Conservation (phyloP, 2,888 invertebrate genomes). For the Oligia strigilis region DNA sequence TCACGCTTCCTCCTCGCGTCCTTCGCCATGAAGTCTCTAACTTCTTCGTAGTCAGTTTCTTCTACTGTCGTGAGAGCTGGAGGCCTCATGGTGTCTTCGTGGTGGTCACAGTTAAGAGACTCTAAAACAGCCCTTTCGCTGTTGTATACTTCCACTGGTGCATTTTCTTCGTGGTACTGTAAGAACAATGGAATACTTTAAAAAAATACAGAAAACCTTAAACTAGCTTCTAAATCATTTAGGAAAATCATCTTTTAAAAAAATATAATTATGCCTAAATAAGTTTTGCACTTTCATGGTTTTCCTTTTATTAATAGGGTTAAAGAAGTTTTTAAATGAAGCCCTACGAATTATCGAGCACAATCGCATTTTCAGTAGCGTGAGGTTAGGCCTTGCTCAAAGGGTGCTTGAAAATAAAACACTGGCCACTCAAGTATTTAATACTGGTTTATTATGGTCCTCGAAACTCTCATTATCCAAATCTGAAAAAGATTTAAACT, state of each 20-base stretch:
- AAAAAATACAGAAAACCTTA: neutral
- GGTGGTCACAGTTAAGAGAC: slow-evolving; percentile 85
- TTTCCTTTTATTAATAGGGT: neutral
- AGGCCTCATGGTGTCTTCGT: slow-evolving; percentile 74
- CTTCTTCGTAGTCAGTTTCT: slow-evolving; percentile 82
- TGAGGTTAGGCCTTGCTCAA: slow-evolving; percentile 16
- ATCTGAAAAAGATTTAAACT: too few relatives aligned
- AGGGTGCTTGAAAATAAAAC: slow-evolving; percentile 45
- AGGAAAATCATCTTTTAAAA: neutral
- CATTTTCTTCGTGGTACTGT: slow-evolving; percentile 91
- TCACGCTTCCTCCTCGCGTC: slow-evolving; percentile 81
- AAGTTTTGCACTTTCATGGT: slow-evolving; percentile 5
- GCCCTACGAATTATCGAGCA: slow-evolving; percentile 34
- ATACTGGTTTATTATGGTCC: slow-evolving; percentile 20
- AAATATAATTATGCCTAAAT: neutral
- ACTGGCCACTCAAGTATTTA: slow-evolving; percentile 25
- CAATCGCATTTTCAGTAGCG: slow-evolving; percentile 9
- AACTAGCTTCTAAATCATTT: neutral
- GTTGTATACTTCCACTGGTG: slow-evolving; percentile 89
- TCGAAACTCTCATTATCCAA: neutral
- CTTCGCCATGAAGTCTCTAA: slow-evolving; percentile 81
- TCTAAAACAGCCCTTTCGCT: slow-evolving; percentile 87
- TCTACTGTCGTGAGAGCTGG: slow-evolving; percentile 78
- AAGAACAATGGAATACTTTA: neutral
- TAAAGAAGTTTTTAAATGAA: slow-evolving; percentile 22